phyloP scores from a whole-genome alignment of 2,113 vertebrate species.

The Nipponia nippon region DNA sequence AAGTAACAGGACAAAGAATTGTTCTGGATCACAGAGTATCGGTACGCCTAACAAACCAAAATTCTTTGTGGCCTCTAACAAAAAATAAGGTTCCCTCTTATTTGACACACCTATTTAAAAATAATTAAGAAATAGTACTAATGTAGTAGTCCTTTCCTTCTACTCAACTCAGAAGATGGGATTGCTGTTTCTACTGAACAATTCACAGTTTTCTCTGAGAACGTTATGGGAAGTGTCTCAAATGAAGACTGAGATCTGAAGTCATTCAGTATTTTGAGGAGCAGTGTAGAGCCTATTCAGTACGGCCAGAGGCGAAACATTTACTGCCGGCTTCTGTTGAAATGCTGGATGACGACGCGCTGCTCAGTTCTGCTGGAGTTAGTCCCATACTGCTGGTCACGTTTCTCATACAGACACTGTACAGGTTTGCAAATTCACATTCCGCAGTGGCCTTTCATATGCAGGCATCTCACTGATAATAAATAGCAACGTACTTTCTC shows the following conservation, averaged over 20 bases:
- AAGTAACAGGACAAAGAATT: neutral
- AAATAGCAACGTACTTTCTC: neutral
- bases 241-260: neutral
- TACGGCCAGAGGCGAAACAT: neutral
- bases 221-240: neutral
- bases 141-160: neutral
- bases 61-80: neutral
- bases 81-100: neutral
- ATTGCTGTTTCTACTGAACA: neutral
- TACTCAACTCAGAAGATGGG: neutral
- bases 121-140: neutral
- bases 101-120: neutral
- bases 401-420: neutral
- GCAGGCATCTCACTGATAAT: neutral
- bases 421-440: neutral
- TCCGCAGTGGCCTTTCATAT: neutral
- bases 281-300: neutral
- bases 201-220: neutral
- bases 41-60: neutral
- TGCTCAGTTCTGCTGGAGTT: neutral
- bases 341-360: neutral
- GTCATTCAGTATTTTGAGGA: neutral
- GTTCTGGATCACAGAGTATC: neutral
- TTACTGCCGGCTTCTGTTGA: neutral
- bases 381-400: neutral